These are phyloP conservation scores for Xerus rutilus DNA, from an alignment of 2,797 vertebrate genomes.

Conservation along the genomic window DNA sequence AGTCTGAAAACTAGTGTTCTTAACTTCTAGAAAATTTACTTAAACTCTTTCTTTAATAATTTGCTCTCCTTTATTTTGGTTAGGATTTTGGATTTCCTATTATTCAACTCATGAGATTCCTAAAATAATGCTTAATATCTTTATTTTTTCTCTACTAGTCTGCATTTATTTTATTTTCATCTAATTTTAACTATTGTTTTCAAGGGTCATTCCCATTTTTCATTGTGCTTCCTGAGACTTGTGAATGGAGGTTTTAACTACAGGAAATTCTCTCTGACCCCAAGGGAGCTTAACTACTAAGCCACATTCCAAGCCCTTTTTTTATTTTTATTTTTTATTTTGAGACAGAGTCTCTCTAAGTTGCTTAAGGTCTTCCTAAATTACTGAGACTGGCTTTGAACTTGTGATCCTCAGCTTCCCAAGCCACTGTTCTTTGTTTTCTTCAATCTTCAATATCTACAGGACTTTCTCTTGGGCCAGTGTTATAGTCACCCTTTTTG, in stretches of 20 bases:
- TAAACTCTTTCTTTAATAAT: neutral
- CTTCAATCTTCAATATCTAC: neutral
- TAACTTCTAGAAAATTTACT: neutral
- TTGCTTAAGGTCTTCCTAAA: no score
- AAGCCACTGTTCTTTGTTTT: neutral
- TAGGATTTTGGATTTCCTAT: neutral
- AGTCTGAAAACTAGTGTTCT: neutral
- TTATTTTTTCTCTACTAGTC: neutral
- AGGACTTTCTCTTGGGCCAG: neutral
- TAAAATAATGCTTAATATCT: neutral
- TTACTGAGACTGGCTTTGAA: no score
- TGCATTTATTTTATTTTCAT: slow-evolving; percentile 17
- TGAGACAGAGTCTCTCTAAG: no score
- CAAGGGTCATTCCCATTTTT: neutral
- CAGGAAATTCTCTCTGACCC: neutral
- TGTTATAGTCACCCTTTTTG: no score
- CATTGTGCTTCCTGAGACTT: neutral
- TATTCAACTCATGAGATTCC: neutral
- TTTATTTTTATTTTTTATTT: no score
- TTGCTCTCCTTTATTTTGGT: neutral
- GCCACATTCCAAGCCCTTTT: no score
- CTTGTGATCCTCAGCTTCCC: no score
- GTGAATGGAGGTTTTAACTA: neutral
- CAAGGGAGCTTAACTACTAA: no score
- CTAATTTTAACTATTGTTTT: neutral